A percentile compares a stretch with the other conserved stretches of the same genome.
Conservation (phyloP, 2,888 invertebrate genomes). For the Onthophagus sagittarius region DNA sequence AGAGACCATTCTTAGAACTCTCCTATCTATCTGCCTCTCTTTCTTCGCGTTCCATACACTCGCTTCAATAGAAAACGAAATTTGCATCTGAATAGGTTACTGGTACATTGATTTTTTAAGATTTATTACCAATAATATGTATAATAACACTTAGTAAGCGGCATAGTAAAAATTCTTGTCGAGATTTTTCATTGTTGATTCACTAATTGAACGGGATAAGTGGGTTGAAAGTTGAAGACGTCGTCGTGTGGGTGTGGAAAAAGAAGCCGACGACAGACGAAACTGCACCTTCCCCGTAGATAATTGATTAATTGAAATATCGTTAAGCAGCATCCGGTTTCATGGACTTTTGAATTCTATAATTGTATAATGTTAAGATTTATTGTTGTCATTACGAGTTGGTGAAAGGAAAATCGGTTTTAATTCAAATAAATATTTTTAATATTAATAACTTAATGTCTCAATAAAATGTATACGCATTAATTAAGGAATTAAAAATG, state of each 20-base stretch:
- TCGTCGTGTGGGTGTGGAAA: neutral
- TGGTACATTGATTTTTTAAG: neutral
- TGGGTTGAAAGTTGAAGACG: too few species aligned
- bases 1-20: neutral
- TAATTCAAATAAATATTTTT: neutral
- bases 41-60: too few species aligned
- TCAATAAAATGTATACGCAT: too few species aligned
- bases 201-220: neutral
- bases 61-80: neutral
- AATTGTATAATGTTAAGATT: constrained; percentile 20
- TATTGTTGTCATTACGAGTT: constrained; percentile 7
- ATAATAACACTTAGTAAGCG: neutral
- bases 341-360: constrained; percentile 18
- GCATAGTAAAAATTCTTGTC: neutral
- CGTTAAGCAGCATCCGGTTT: constrained; percentile 18
- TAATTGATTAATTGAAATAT: constrained; percentile 19
- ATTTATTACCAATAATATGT: neutral
- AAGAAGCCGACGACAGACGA: neutral
- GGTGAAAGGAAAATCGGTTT: neutral
- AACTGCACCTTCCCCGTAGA: neutral
- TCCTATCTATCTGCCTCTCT: neutral
- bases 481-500: too few species aligned
- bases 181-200: neutral
- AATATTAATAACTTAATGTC: too few species aligned
- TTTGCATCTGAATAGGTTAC: neutral